Evolutionary conservation across 2,797 vertebrate genomes (phyloP).

Genomic region (Pantherophis alleghaniensis): DNA sequence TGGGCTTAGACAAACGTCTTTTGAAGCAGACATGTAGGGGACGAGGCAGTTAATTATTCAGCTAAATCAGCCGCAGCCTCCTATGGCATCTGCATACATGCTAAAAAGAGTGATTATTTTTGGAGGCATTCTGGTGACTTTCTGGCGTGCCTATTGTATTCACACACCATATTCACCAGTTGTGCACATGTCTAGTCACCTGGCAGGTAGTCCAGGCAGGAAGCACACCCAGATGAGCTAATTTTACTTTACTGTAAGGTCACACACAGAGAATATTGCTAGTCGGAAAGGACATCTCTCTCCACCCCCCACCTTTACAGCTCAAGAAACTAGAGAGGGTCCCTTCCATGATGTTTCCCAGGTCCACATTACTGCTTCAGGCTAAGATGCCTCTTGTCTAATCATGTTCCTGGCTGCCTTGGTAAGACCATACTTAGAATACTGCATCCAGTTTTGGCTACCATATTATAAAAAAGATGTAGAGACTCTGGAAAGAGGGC

Average conservation of each 20-base stretch:
- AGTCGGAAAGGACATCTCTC: background rate
- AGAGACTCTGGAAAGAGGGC: background rate
- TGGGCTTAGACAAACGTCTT: background rate
- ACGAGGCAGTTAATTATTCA: constrained; percentile 25
- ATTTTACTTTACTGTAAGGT: background rate
- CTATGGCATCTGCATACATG: background rate
- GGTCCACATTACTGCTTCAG: background rate
- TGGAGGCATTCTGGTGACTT: background rate
- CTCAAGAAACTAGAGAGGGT: background rate
- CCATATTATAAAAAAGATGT: background rate
- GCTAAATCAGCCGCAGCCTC: constrained; percentile 14
- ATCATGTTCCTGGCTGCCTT: background rate
- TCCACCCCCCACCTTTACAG: background rate
- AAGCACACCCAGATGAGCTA: background rate
- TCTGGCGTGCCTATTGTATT: background rate
- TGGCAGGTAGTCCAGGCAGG: background rate
- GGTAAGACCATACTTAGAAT: background rate
- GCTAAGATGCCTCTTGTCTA: background rate
- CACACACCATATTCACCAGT: background rate
- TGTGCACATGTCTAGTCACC: background rate
- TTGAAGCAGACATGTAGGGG: background rate
- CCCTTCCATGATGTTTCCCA: background rate
- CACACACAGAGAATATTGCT: background rate
- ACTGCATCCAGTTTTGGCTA: background rate
- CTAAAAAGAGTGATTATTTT: background rate